Percentiles rank a stretch among this genome's conserved stretches.
Evolutionary conservation across 2,888 invertebrate species (phyloP).

Genomic region (Agriotes lineatus): DNA sequence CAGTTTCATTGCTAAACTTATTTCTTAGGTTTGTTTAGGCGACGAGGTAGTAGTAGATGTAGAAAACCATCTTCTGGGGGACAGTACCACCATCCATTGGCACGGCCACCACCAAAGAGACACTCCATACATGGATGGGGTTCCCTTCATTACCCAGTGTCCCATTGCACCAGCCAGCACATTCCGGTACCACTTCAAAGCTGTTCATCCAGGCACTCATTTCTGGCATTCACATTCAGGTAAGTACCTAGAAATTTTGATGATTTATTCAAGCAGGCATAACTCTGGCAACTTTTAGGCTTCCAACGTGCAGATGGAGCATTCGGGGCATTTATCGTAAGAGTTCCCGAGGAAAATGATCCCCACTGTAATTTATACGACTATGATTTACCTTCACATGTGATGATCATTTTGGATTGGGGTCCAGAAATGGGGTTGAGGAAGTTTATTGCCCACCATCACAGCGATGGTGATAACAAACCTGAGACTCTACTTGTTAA

Average conservation of each 20-base stretch:
- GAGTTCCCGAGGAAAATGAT: conserved; percentile 74
- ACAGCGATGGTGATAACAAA: conserved; percentile 85
- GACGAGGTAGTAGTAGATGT: conserved; percentile 88
- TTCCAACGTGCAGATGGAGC: conserved; percentile 90
- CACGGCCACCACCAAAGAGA: conserved; percentile 87
- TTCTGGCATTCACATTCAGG: conserved; percentile 86
- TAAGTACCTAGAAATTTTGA: too few species aligned
- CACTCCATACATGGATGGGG: conserved; percentile 90
- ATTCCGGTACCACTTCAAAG: conserved; percentile 82
- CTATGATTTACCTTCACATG: conserved; percentile 81
- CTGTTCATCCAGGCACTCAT: conserved; percentile 82
- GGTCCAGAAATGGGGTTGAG: conserved; percentile 77
- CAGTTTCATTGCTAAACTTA: too few species aligned
- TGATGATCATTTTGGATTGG: conserved; percentile 87
- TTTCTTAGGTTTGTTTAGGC: conserved; percentile 82
- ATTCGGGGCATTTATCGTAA: conserved; percentile 83
- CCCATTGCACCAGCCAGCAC: conserved; percentile 82
- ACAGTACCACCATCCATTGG: conserved; percentile 91
- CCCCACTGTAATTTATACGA: conserved; percentile 80
- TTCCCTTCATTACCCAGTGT: conserved; percentile 88
- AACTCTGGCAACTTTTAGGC: conserved; percentile 70
- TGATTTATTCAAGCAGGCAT: too few species aligned
- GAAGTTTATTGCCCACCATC: conserved; percentile 88
- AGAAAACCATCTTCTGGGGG: conserved; percentile 81
- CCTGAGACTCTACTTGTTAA: conserved; percentile 86